Evolutionary conservation across 2,113 vertebrate genomes (phyloP).

Genomic region (Stegastes partitus): DNA sequence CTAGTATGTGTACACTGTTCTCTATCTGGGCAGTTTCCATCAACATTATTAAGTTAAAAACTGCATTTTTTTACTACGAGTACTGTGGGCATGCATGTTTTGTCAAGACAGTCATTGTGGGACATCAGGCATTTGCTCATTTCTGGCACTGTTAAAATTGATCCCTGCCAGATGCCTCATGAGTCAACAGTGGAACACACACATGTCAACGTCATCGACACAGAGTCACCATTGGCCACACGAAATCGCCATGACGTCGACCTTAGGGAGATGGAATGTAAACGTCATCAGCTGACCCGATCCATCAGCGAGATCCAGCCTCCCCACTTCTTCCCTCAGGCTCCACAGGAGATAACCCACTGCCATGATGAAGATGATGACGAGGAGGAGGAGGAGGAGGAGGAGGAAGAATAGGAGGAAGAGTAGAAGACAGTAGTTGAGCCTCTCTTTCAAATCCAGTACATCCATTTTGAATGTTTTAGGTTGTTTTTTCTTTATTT

Average conservation of each 20-base stretch:
- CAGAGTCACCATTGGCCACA: conserved; percentile 93
- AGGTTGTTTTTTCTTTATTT: neutral
- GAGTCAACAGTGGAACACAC: conserved; percentile 96
- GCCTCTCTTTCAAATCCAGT: neutral
- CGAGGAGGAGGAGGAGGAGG: conserved; percentile 92
- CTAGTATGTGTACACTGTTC: too few species aligned
- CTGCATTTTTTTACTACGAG: too few species aligned
- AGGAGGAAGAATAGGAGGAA: conserved; percentile 87
- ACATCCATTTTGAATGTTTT: neutral
- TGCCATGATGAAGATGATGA: conserved; percentile 98
- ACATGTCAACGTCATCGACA: conserved; percentile 87
- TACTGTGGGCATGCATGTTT: too few species aligned
- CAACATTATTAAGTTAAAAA: too few species aligned
- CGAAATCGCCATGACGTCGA: conserved; percentile 90
- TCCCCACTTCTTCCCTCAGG: conserved; percentile 93
- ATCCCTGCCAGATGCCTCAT: conserved; percentile 91
- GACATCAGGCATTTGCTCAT: too few species aligned
- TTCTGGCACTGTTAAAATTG: neutral
- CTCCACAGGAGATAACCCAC: conserved; percentile 97
- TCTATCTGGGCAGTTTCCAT: too few species aligned
- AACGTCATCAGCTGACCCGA: conserved; percentile 92
- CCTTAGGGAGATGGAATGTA: conserved; percentile 92
- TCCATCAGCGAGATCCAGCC: conserved; percentile 97
- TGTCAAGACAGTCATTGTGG: too few species aligned
- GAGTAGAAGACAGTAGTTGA: conserved; percentile 4